Conservation (phyloP, 2,113 vertebrate species). For the Pangasianodon hypophthalmus region DNA sequence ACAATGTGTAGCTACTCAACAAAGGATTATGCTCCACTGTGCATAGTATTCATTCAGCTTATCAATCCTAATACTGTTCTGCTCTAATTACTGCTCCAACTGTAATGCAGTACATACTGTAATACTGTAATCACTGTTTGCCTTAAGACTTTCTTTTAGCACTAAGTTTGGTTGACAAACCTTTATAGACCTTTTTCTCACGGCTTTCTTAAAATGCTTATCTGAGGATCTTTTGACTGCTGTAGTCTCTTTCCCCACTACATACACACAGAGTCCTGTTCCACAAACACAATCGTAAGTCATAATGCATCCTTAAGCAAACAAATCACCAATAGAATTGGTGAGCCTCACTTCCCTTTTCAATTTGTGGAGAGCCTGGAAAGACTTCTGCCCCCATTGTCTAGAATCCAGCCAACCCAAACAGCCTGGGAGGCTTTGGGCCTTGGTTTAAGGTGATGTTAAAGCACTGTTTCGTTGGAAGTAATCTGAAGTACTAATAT, state of each 20-base stretch:
- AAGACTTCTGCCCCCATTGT: constrained; percentile 42
- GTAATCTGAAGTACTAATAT: neutral
- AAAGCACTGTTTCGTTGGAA: neutral
- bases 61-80: neutral
- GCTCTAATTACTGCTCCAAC: neutral
- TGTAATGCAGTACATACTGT: neutral
- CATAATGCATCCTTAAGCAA: constrained; percentile 53
- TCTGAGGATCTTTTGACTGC: neutral
- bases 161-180: neutral
- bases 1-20: neutral
- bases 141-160: neutral
- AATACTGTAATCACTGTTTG: neutral
- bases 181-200: neutral
- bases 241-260: neutral
- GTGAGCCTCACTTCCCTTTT: constrained; percentile 47
- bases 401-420: constrained; percentile 40
- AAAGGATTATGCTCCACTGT: neutral
- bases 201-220: neutral
- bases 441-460: neutral
- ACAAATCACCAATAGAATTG: constrained; percentile 40
- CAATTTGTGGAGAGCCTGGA: neutral
- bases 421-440: neutral
- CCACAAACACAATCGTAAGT: constrained; percentile 43
- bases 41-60: neutral
- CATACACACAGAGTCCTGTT: neutral